Conservation (phyloP, 2,113 vertebrate species). For the Podarcis cretensis region DNA sequence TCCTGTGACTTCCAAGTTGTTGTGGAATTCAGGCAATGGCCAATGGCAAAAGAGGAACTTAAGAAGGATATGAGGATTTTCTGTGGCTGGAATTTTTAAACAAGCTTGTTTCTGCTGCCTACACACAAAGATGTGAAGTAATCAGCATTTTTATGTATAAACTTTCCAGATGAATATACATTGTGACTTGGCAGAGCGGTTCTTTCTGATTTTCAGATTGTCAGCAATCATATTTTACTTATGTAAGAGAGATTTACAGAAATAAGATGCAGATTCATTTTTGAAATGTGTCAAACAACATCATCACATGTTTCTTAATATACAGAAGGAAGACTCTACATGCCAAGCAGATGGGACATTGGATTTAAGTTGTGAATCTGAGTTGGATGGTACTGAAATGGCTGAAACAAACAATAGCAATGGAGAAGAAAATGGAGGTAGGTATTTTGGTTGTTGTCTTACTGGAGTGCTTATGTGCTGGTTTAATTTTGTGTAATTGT, state of each 20-base stretch:
- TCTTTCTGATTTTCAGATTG: conserved; percentile 41
- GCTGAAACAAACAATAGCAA: conserved; percentile 79
- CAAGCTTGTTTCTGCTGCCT: conserved; percentile 41
- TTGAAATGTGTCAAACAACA: conserved; percentile 52
- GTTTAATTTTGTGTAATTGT: conserved; percentile 15
- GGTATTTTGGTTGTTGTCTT: conserved; percentile 49
- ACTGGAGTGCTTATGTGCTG: conserved; percentile 14
- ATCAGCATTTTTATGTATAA: conserved; percentile 37
- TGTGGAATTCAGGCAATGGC: conserved; percentile 68
- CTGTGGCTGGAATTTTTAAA: conserved; percentile 57
- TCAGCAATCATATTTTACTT: conserved; percentile 38
- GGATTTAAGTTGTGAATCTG: conserved; percentile 85
- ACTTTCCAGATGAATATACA: conserved; percentile 12
- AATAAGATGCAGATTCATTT: conserved; percentile 43
- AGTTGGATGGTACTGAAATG: conserved; percentile 85
- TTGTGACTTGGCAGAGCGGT: conserved; percentile 26
- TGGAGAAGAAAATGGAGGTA: conserved; percentile 84
- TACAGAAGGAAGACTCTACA: conserved; percentile 83
- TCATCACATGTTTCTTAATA: conserved; percentile 52
- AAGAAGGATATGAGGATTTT: conserved; percentile 64
- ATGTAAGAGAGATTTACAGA: conserved; percentile 25
- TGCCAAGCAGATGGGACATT: conserved; percentile 78
- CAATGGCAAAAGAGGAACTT: conserved; percentile 61
- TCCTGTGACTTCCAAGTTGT: conserved; percentile 55
- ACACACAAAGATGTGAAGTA: background rate